These are phyloP conservation scores for Jordanella pulchra DNA, from an alignment of 2,797 vertebrate species.

Conservation along the genomic window DNA sequence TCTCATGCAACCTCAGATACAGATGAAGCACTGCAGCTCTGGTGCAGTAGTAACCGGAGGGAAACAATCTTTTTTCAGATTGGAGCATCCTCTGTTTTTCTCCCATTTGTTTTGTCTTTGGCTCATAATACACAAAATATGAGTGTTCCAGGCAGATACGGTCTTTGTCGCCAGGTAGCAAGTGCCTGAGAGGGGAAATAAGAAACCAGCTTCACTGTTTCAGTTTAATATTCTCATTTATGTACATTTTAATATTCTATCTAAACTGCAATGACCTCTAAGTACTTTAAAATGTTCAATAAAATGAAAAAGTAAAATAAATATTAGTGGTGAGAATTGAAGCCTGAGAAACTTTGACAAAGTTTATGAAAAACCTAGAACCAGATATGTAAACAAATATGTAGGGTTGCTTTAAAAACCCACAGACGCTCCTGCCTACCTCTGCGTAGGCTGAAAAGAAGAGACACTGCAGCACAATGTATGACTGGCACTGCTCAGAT, in stretches of 20 bases:
- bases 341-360: neutral
- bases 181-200: neutral
- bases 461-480: neutral
- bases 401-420: neutral
- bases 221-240: neutral
- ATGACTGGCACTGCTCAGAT: neutral
- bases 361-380: neutral
- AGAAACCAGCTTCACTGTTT: neutral
- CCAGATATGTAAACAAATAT: neutral
- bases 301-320: neutral
- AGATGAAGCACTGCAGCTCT: neutral
- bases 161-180: neutral
- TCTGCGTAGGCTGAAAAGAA: slow-evolving; percentile 3
- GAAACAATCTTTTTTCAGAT: neutral
- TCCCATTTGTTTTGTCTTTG: neutral
- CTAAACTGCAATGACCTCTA: neutral
- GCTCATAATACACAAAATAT: neutral
- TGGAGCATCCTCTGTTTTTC: neutral
- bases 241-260: neutral
- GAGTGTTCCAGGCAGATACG: neutral
- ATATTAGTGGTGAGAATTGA: neutral
- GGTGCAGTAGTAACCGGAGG: neutral
- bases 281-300: neutral
- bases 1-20: neutral
- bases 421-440: slow-evolving; percentile 5